Evolutionary conservation across 2,797 vertebrate species (phyloP), one percentile per base, ranked within the genome.

Genomic region (Choloepus didactylus): DNA sequence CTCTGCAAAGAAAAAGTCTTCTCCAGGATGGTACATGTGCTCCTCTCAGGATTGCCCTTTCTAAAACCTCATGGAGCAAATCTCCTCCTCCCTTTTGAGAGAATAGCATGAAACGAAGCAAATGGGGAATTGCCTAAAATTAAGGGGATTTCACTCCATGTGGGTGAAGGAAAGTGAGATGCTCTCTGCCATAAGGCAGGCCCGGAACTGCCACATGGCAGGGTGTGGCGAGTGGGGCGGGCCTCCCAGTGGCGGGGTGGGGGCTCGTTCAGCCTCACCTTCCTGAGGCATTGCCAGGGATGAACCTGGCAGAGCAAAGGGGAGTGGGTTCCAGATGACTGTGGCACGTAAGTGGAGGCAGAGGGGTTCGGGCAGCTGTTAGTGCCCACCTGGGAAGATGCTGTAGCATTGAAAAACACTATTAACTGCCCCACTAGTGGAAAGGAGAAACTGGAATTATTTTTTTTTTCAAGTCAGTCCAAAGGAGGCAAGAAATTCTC

Each of bases 91-190:
- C 66, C 77, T 1, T 2, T 54, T 62, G 86, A 87, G 93, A 88
- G 72, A 77, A 86, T 95, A 60, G 9, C 75, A 54, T 82, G 25
- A 85, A 75, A 29, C 87, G 49, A 75, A 94, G 54, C 92, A 87
- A 95, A 93, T 81, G 51, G 76, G 27, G 31, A 51, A 23, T 25
- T 5, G 6, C 15, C n/a, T 87, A 35, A 82, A 90, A 93, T 72
- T 93, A 97, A 95, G 72, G 62, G 46, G 94, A 86, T 97, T 97
- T 97, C 83, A 95, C 94, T 82, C 92, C 21, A 29, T 31, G 14
- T 79, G 66, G 92, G 86, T 92, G 93, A 73, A 9, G 2, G 59
- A 93, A 59, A 84, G 73, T 95, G 69, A 96, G 94, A 89, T 75
- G 80, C 29, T 59, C 62, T 94, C 72, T 93, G 44, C 54, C 91